Conservation (phyloP, 2,888 invertebrate species). For the Lydus trimaculatus region DNA sequence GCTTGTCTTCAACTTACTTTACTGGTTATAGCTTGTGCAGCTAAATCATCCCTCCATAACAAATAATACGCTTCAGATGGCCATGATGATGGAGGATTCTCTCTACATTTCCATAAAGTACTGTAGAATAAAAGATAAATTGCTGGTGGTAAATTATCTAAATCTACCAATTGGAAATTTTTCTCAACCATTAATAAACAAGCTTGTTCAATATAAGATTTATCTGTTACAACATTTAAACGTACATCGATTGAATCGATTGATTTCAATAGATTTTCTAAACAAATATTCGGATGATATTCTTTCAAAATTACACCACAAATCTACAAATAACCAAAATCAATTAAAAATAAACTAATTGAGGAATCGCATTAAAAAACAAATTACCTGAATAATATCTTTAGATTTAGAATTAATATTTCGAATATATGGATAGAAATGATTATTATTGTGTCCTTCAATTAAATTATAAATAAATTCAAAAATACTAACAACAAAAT, state of each 20-base stretch:
- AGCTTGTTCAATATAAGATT: constrained; percentile 55
- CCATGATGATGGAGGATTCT: constrained; percentile 77
- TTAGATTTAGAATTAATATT: constrained; percentile 76
- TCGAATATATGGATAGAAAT: constrained; percentile 74
- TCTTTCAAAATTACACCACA: constrained; percentile 27
- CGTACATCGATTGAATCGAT: not conserved
- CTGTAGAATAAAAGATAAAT: constrained; percentile 73
- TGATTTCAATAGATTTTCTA: constrained; percentile 13
- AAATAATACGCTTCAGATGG: constrained; percentile 74
- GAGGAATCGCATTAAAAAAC: not conserved
- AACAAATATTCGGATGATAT: not conserved
- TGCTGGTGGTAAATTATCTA: constrained; percentile 76
- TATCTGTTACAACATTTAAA: not conserved
- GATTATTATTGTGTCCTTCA: constrained; percentile 40
- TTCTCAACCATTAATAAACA: constrained; percentile 66
- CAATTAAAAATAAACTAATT: no score
- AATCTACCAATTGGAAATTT: constrained; percentile 68
- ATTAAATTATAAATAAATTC: constrained; percentile 74
- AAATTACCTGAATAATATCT: constrained; percentile 76
- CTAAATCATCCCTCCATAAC: constrained; percentile 76
- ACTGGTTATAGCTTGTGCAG: constrained; percentile 62
- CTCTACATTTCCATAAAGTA: constrained; percentile 73
- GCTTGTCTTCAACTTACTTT: no score
- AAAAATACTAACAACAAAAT: constrained; percentile 74
- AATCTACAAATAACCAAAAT: constrained; percentile 15